Base-by-base conservation (phyloP, 2,113 vertebrate genomes). In the Gopherus flavomarginatus region DNA sequence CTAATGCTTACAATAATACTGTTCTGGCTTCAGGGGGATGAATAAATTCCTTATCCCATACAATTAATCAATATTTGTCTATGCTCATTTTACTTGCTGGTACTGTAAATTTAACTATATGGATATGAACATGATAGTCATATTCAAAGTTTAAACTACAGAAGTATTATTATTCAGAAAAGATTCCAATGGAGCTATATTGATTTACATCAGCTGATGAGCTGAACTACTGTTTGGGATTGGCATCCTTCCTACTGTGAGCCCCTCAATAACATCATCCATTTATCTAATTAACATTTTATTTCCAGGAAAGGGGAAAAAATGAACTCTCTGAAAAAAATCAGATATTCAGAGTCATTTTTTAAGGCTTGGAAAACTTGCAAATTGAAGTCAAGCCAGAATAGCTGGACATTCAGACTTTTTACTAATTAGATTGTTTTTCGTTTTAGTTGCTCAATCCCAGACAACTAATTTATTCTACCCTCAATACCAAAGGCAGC, bases 371-470 rank as follows among this genome's bases (percentile, higher is more conserved):
- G 95, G 87, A 87, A 94, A 96, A 94, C 86, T 89, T 90, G 72
- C 54, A 89, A 87, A 90, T 93, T 92, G 94, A 96, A 97, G 86
- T 59, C 80, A 72, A 95, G 85, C 89, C 81, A 87, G 85, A 96
- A 92, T 82, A 84, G 82, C 4, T 86, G 80, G 81, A 72, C 0
- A 2, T 78, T 72, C 35, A 72, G n/a, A 35, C 65, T 38, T 72
- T 93, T 88, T 93, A 90, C 87, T 93, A 96, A 97, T 93, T 92
- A 95, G 79, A 95, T 94, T 96, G 88, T 84, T 59, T 95, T 93
- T 87, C 65, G 92, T 92, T 75, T 91, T 89, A 90, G 88, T 62
- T 87, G 84, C 88, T 96, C 85, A 97, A 96, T 91, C 89, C 83
- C 4, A 91, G 87, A 91, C 85, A 89, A 92, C 47, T 80, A 90